A percentile compares a stretch with the other conserved stretches of the same genome.
phyloP scores from a whole-genome alignment of 2,888 invertebrate species.

The Aethes cnicana region DNA sequence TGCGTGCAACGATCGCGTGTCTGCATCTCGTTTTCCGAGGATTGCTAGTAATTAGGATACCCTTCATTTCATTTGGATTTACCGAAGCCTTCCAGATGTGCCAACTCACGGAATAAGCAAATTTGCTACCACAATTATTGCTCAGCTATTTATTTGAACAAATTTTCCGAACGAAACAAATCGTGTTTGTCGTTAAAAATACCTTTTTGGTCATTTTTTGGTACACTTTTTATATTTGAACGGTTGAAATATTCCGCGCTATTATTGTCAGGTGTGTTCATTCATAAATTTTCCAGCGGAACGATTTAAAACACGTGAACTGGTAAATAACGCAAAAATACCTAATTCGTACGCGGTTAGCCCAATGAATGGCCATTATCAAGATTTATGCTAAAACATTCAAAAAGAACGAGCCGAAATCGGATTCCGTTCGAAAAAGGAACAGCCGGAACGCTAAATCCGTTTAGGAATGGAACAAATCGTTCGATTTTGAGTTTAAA shows the following conservation, averaged over 20 bases:
- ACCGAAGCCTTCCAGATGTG: conserved; percentile 30
- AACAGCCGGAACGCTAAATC: background rate
- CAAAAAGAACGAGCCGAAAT: conserved; percentile 11
- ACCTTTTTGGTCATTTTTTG: background rate
- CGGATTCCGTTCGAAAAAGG: conserved; percentile 15
- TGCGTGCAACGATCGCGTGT: conserved; percentile 31
- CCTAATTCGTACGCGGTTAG: conserved; percentile 18
- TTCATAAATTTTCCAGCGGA: conserved; percentile 16
- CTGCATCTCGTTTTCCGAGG: conserved; percentile 28
- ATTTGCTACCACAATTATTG: conserved; percentile 23
- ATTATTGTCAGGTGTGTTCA: conserved; percentile 25
- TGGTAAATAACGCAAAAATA: conserved; percentile 5
- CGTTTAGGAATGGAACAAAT: background rate
- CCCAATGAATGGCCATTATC: conserved; percentile 28
- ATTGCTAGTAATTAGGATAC: conserved; percentile 35
- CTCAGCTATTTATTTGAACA: background rate
- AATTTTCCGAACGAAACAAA: background rate
- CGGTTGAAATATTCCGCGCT: conserved; percentile 11
- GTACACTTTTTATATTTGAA: background rate
- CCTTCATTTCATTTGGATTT: conserved; percentile 35
- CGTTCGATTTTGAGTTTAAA: background rate
- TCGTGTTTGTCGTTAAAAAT: background rate
- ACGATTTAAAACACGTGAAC: conserved; percentile 24
- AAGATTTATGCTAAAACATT: conserved; percentile 22
- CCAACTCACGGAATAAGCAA: conserved; percentile 32